phyloP scores from a whole-genome alignment of 2,113 vertebrate genomes.

The Festucalex cinctus region DNA sequence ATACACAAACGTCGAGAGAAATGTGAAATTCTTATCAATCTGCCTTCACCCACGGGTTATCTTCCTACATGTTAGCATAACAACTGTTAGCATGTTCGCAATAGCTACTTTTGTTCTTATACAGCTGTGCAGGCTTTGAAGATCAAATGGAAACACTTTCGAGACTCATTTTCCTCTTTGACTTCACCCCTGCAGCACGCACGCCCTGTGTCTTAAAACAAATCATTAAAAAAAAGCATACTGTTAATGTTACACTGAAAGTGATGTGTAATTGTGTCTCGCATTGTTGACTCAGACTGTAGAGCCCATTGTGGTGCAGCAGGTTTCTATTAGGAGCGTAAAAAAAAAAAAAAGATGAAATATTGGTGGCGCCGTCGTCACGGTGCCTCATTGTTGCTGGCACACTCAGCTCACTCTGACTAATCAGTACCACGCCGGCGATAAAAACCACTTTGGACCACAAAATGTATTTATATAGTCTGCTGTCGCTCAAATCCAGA shows the following conservation, averaged over 20 bases:
- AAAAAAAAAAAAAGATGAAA: slow-evolving; percentile 4
- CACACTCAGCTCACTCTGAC: slow-evolving; percentile 1
- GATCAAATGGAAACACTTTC: slow-evolving; percentile 19
- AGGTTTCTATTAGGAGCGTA: slow-evolving; percentile 5
- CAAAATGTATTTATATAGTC: slow-evolving; percentile 13
- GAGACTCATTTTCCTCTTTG: slow-evolving; percentile 12
- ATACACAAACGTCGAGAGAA: no score
- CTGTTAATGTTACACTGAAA: slow-evolving; percentile 8
- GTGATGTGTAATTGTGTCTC: not conserved
- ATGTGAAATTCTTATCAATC: no score
- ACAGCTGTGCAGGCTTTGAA: slow-evolving; percentile 20
- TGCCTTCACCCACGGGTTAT: not conserved
- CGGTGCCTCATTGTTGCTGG: slow-evolving; percentile 10
- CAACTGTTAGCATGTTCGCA: not conserved
- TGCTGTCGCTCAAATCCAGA: not conserved
- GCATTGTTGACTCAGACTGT: slow-evolving; percentile 3
- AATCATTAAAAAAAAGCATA: slow-evolving; percentile 14
- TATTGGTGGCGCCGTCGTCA: slow-evolving; percentile 9
- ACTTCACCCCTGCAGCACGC: slow-evolving; percentile 31
- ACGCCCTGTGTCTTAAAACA: slow-evolving; percentile 38
- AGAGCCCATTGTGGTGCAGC: slow-evolving; percentile 8
- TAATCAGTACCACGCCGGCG: slow-evolving; percentile 6
- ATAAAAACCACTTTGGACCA: slow-evolving; percentile 10
- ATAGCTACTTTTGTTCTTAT: not conserved
- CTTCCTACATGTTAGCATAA: not conserved